Evolutionary conservation across 2,888 invertebrate species (phyloP), one percentile per base, ranked within the genome.

Genomic region (Lypha dubia): DNA sequence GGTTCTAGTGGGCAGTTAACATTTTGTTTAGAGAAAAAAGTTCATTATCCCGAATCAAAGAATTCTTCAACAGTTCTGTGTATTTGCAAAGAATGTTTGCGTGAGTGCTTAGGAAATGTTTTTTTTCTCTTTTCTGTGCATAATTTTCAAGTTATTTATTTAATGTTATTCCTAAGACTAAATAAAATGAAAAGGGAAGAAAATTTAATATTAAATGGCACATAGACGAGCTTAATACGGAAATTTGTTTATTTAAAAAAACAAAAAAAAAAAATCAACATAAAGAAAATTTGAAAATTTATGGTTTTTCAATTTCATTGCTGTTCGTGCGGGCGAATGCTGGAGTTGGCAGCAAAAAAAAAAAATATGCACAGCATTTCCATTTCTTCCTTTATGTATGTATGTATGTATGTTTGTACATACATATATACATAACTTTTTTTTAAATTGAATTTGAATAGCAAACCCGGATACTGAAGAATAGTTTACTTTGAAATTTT

Each of bases 241-340:
- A 84, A 84, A 84, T 84, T 81, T 84, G 77, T 79, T 79, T 84
- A 84, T 84, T 83, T 84, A 74, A 81, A 74, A 53, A 77, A 77
- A 77, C n/a, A 56, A 73, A 81, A 70, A 70, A 74, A 63, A 62
- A 77, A 81, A 60, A 74, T 74, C 62, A 73, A 73, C 71, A 75
- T 17, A 79, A 83, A 70, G 71, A 73, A 76, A 73, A 24, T 71
- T 70, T 65, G 32, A 22, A 74, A 74, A 65, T 84, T 74, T 84
- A 80, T 84, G 67, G 49, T 17, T 84, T 79, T 71, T 67, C 24
- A 67, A 24, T 73, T 28, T 56, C 35, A 17, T 17, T 46, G 68
- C 28, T 24, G 6, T 15, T 20, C 24, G 28, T 41, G 24, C 22
- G 20, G 13, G 22, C 41, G 13, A 44, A 13, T n/a, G 41, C 13